These are phyloP conservation scores for Sesia apiformis DNA, from an alignment of 2,888 invertebrate genomes.

Conservation along the genomic window DNA sequence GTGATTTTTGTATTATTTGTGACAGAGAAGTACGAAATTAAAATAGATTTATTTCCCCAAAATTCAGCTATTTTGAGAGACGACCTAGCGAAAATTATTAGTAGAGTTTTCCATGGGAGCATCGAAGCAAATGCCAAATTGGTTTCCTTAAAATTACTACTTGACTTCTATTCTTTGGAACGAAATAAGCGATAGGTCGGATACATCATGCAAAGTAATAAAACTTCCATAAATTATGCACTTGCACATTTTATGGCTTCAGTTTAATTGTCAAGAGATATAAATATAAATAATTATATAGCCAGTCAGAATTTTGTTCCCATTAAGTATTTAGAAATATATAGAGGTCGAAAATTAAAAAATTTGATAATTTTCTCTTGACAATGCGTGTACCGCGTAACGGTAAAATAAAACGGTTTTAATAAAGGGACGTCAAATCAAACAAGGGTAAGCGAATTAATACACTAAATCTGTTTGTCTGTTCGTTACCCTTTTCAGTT, in stretches of 20 bases:
- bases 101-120: no score
- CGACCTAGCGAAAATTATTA: no score
- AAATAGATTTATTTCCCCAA: no score
- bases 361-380: constrained; percentile 22
- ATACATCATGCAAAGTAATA: constrained; percentile 26
- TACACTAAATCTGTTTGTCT: constrained; percentile 56
- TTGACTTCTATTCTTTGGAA: not conserved
- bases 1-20: no score
- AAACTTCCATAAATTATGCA: constrained; percentile 22
- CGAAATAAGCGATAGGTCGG: not conserved
- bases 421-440: constrained; percentile 45
- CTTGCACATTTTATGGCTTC: constrained; percentile 19
- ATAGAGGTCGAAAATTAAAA: not conserved
- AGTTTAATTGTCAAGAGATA: constrained; percentile 26
- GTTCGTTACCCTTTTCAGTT: constrained; percentile 67
- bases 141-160: not conserved
- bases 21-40: no score
- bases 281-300: constrained; percentile 4
- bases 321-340: not conserved
- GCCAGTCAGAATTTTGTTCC: not conserved
- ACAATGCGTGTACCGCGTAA: constrained; percentile 17
- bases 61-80: no score
- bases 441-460: constrained; percentile 64
- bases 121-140: not conserved
- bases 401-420: constrained; percentile 31